Evolutionary conservation across 2,797 vertebrate species (phyloP).

Genomic region (Mormyrops attenuatus): DNA sequence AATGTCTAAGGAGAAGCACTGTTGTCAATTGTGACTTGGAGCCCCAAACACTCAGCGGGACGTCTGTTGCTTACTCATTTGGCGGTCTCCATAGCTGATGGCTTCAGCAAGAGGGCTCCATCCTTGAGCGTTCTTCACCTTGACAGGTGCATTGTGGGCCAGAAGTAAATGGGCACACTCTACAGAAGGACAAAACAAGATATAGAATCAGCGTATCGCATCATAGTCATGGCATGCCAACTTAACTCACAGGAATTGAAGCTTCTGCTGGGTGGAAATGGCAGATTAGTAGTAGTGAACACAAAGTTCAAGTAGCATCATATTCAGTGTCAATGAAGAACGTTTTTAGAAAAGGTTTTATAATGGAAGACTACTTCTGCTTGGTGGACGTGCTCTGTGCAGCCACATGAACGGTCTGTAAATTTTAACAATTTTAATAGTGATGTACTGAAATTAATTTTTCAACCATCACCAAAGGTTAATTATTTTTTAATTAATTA

Average conservation of each 20-base stretch:
- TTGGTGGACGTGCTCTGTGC: neutral
- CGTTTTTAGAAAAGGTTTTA: neutral
- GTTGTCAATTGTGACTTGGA: neutral
- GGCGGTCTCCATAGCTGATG: constrained; percentile 97
- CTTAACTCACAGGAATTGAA: neutral
- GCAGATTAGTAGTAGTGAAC: neutral
- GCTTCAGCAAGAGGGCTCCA: constrained; percentile 99
- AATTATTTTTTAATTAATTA: neutral
- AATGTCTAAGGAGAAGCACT: constrained; percentile 35
- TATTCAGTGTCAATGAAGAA: neutral
- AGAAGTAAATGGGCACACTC: constrained; percentile 97
- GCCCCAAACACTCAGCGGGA: neutral
- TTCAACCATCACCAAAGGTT: neutral
- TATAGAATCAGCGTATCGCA: neutral
- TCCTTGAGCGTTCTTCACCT: constrained; percentile 99
- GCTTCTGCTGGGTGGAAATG: neutral
- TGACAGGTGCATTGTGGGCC: constrained; percentile 97
- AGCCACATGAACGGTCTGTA: neutral
- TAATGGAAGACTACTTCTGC: neutral
- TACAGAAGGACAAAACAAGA: constrained; percentile 47
- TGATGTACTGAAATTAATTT: neutral
- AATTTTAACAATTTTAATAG: neutral
- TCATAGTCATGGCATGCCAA: neutral
- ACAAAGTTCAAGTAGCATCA: neutral
- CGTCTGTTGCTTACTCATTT: constrained; percentile 83